These are phyloP conservation scores for Lasioglossum baleicum DNA, from an alignment of 1,140 invertebrate genomes.

Conservation along the genomic window DNA sequence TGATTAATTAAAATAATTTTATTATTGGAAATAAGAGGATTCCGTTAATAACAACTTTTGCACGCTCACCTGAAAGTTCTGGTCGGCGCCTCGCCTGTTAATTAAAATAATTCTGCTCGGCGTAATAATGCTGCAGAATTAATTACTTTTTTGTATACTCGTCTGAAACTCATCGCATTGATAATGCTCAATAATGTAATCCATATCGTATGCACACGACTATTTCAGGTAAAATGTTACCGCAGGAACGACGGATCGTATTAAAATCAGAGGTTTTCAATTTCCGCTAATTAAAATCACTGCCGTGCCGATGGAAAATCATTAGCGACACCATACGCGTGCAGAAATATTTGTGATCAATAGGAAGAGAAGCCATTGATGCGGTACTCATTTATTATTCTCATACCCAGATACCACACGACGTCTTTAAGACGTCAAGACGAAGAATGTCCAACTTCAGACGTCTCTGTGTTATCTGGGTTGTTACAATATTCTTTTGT, in stretches of 20 bases:
- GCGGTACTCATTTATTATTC: too few species aligned
- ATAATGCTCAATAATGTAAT: background rate
- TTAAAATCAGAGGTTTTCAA: background rate
- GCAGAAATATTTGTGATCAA: background rate
- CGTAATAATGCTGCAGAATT: background rate
- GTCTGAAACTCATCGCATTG: background rate
- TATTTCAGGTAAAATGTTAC: background rate
- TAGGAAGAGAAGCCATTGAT: too few species aligned
- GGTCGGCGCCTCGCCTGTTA: background rate
- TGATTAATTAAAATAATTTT: background rate
- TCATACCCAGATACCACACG: too few species aligned
- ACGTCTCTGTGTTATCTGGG: too few species aligned
- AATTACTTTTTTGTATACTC: background rate
- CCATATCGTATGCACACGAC: background rate
- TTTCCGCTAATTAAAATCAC: background rate
- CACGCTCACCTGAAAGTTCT: too few species aligned
- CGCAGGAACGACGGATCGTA: background rate
- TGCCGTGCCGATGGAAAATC: background rate
- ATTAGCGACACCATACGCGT: background rate
- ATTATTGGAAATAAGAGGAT: background rate
- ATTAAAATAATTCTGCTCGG: slow-evolving; percentile 13
- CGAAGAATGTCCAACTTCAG: too few species aligned
- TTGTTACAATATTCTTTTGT: too few species aligned
- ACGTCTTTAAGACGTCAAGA: too few species aligned
- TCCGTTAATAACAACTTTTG: slow-evolving; percentile 15